Evolutionary conservation across 2,113 vertebrate genomes (phyloP).

Genomic region (Rhombomys opimus): DNA sequence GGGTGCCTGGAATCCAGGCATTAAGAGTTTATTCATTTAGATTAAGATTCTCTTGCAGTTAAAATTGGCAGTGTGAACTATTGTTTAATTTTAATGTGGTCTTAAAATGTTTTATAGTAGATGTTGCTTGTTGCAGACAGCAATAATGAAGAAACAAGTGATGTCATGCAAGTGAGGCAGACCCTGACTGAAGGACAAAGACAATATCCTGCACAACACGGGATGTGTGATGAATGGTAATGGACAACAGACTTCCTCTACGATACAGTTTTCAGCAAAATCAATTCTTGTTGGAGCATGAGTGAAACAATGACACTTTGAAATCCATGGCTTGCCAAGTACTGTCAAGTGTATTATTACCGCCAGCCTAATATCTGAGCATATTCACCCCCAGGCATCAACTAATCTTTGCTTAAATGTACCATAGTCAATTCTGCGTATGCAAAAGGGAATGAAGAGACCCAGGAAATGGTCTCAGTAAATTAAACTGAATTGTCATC

Average conservation of each 20-base stretch:
- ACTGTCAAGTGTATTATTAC: constrained; percentile 69
- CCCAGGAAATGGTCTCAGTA: constrained; percentile 30
- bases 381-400: constrained; percentile 67
- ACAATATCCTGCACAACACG: not conserved
- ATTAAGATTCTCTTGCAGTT: constrained; percentile 1
- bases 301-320: constrained; percentile 64
- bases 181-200: not conserved
- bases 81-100: not conserved
- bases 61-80: not conserved
- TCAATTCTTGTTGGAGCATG: constrained; percentile 55
- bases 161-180: not conserved
- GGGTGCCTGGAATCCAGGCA: not conserved
- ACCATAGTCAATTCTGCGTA: constrained; percentile 63
- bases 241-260: constrained; percentile 34
- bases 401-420: constrained; percentile 78
- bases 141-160: constrained; percentile 4
- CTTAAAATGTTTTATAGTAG: not conserved
- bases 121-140: not conserved
- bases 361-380: constrained; percentile 59
- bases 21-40: constrained; percentile 29
- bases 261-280: constrained; percentile 39
- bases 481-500: constrained; percentile 73
- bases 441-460: constrained; percentile 48
- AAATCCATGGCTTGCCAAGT: constrained; percentile 73
- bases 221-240: constrained; percentile 45